These are phyloP conservation scores for Neotoma lepida DNA, from an alignment of 2,113 vertebrate species.

Conservation along the genomic window DNA sequence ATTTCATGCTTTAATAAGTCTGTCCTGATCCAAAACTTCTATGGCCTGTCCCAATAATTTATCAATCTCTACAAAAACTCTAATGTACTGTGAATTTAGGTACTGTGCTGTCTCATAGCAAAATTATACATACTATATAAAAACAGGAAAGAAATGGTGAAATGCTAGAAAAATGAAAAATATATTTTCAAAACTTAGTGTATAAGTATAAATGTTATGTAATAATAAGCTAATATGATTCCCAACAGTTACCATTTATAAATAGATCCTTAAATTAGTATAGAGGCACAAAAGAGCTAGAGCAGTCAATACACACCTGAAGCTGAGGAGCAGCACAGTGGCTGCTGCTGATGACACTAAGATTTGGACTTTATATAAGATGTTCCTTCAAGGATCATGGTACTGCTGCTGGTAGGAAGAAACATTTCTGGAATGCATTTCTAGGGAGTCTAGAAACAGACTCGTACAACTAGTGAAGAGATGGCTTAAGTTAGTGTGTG, in stretches of 20 bases:
- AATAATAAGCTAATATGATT: neutral
- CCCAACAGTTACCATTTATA: neutral
- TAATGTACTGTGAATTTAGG: neutral
- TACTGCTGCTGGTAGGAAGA: neutral
- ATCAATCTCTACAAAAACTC: neutral
- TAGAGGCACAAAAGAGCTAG: neutral
- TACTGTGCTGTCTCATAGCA: neutral
- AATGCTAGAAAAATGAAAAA: neutral
- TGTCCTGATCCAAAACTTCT: too few relatives aligned
- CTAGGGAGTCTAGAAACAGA: slow-evolving; percentile 2
- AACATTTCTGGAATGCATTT: neutral
- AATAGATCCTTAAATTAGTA: neutral
- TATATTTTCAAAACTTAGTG: neutral
- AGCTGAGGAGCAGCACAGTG: neutral
- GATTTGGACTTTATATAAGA: neutral
- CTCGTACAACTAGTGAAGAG: neutral
- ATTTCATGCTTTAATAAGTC: too few relatives aligned
- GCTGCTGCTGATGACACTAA: neutral
- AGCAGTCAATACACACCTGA: neutral
- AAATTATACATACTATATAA: neutral
- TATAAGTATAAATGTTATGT: neutral
- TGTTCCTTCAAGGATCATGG: neutral
- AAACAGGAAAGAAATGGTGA: neutral
- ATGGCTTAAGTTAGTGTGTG: neutral
- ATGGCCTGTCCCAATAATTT: neutral